A percentile compares a stretch with the other conserved stretches of the same genome.
These are phyloP conservation scores for Tipula confusa DNA, from an alignment of 2,888 invertebrate species.

Conservation along the genomic window DNA sequence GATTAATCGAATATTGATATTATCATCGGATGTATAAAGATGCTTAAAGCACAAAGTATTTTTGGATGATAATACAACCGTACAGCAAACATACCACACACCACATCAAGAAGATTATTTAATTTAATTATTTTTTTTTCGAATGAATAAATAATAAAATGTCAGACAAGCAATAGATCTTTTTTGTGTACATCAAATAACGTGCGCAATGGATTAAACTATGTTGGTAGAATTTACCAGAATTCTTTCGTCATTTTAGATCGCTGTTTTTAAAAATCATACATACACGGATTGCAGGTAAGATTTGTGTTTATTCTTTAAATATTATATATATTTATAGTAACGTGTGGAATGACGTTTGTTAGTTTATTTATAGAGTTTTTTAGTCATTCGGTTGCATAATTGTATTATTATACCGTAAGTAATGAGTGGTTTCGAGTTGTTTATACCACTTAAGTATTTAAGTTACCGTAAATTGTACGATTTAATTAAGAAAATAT, in stretches of 20 bases:
- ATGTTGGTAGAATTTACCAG: not conserved
- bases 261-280: not conserved
- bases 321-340: not conserved
- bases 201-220: not conserved
- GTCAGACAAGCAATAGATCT: conserved; percentile 13
- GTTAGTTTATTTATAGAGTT: not conserved
- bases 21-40: not conserved
- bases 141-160: not conserved
- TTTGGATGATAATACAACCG: not conserved
- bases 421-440: not conserved
- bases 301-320: not conserved
- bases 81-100: not conserved
- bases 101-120: no score
- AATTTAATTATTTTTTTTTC: not conserved
- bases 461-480: not conserved
- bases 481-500: no score
- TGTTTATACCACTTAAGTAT: not conserved
- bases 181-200: not conserved
- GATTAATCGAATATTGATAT: not conserved
- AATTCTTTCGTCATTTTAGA: not conserved
- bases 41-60: not conserved
- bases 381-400: not conserved
- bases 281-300: not conserved
- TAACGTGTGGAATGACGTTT: not conserved
- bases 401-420: not conserved